phyloP scores from a whole-genome alignment of 1,140 invertebrate species.

The Microplitis demolitor region DNA sequence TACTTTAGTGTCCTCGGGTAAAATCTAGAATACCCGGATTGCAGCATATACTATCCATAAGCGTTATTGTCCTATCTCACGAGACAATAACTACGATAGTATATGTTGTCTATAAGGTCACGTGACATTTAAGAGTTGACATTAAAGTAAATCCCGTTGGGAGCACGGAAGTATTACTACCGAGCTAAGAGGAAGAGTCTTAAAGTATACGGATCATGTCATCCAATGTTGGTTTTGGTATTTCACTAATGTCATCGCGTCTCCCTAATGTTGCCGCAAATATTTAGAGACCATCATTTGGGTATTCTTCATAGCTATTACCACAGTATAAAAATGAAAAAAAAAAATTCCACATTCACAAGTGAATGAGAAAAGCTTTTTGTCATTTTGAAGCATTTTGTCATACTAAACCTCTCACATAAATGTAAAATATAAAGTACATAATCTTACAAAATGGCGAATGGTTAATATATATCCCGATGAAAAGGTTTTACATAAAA shows the following conservation, averaged over 20 bases:
- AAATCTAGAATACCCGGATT: slow-evolving; percentile 28
- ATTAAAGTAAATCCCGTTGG: slow-evolving; percentile 42
- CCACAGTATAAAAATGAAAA: too few relatives aligned
- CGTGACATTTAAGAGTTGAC: slow-evolving; percentile 58
- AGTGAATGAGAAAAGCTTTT: too few relatives aligned
- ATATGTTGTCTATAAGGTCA: slow-evolving; percentile 34
- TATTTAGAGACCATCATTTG: too few relatives aligned
- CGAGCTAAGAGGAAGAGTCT: slow-evolving; percentile 13
- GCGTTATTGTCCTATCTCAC: slow-evolving; percentile 37
- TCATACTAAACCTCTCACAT: too few relatives aligned
- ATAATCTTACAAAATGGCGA: background rate
- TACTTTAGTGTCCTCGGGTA: background rate
- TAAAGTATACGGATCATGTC: slow-evolving; percentile 32
- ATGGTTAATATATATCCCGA: background rate
- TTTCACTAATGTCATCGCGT: slow-evolving; percentile 54
- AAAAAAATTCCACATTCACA: too few relatives aligned
- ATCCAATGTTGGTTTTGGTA: slow-evolving; percentile 44
- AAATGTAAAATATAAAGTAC: too few relatives aligned
- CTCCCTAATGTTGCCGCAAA: slow-evolving; percentile 30
- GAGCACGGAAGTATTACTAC: slow-evolving; percentile 2
- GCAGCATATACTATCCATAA: slow-evolving; percentile 36
- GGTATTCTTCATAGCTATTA: too few relatives aligned
- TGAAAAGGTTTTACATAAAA: background rate
- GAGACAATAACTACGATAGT: slow-evolving; percentile 49
- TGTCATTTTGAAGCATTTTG: too few relatives aligned